Evolutionary conservation across 2,888 invertebrate genomes (phyloP), one percentile per base, ranked within the genome.

Genomic region (Syrphus vitripennis): DNA sequence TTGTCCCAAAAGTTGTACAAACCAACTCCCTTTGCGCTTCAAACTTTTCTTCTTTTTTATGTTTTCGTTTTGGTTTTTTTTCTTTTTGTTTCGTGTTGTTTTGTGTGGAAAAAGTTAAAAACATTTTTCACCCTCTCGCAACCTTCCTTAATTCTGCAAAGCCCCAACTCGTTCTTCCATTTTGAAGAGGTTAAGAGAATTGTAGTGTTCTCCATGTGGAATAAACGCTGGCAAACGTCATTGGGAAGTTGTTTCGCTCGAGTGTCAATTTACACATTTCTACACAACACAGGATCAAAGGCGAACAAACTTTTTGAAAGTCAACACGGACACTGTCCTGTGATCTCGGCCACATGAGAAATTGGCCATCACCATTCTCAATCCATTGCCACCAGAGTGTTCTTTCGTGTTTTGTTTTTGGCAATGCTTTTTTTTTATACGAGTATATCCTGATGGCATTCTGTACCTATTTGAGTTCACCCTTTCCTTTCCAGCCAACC

Each of bases 211-310:
- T 86, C 77, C 82, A 82, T 74, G 74, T 86, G 86, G 74, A 82
- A 86, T 86, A 86, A 82, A 69, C 40, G 69, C 63, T 69, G 70
- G 70, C 63, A 70, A 82, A 74, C 12, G 77, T 70, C 86, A 78
- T 74, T 78, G 69, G 55, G 69, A 78, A 82, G 86, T 82, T 82
- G 74, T 61, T 67, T 70, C 24, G 77, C 77, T 69, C 63, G 67
- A 86, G 86, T 70, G 77, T 86, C 86, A 86, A 86, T 86, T 86
- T 78, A 78, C 86, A 82, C 78, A 82, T 78, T 74, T 78, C 82
- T 69, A 45, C n/a, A n/a, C n/a, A n/a, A n/a, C n/a, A n/a, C 50
- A 74, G 82, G 74, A 82, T 82, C 82, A 82, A 82, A 86, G 78
- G 69, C 69, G 82, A 81, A 78, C 77, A 82, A 84, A 81, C 82